phyloP scores from a whole-genome alignment of 2,888 invertebrate genomes.

The Netelia virgata region DNA sequence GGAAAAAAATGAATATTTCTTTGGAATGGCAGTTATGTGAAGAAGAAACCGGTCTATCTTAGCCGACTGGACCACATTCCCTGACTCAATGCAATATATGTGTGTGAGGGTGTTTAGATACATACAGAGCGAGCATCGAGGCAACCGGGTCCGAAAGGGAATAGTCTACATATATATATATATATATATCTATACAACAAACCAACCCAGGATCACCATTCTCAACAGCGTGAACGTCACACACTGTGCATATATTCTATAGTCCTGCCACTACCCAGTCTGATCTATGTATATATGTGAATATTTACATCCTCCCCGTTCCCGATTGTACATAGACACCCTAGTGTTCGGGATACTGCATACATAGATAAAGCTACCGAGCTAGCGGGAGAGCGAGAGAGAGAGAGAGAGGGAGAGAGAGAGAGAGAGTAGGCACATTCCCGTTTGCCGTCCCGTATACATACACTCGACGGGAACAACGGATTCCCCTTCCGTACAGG shows the following conservation, averaged over 20 bases:
- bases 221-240: constrained; percentile 56
- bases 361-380: constrained; percentile 48
- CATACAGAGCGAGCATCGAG: constrained; percentile 36
- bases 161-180: constrained; percentile 33
- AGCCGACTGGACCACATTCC: too few species aligned
- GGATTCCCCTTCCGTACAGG: constrained; percentile 76
- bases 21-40: too few species aligned
- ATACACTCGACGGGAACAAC: constrained; percentile 75
- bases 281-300: neutral
- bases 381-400: constrained; percentile 12
- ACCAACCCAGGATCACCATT: constrained; percentile 46
- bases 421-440: constrained; percentile 41
- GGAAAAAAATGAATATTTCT: too few species aligned
- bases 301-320: constrained; percentile 14
- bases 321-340: constrained; percentile 42
- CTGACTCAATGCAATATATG: neutral
- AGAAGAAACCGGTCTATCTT: too few species aligned
- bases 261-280: constrained; percentile 36
- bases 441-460: constrained; percentile 71
- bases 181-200: constrained; percentile 1
- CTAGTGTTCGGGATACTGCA: constrained; percentile 35
- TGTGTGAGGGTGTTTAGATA: neutral
- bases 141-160: constrained; percentile 51
- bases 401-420: constrained; percentile 17
- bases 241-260: constrained; percentile 31